These are phyloP conservation scores for Stomatorhinus walkeri DNA, from an alignment of 2,797 vertebrate genomes.

Conservation along the genomic window DNA sequence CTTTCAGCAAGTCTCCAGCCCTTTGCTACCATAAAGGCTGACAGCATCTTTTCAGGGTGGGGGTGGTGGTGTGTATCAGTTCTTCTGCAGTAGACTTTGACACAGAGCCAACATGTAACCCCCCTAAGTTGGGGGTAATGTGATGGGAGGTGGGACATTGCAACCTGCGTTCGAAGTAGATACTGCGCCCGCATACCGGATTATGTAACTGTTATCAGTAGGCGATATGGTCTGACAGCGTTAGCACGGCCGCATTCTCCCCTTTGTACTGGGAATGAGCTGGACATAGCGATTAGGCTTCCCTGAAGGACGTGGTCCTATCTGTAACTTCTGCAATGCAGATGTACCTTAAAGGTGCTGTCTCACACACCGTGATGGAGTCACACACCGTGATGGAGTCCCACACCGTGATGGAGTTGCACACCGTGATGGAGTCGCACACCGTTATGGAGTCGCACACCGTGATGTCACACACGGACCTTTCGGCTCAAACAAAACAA, in stretches of 20 bases:
- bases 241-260: not conserved
- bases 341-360: not conserved
- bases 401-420: not conserved
- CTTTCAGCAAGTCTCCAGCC: not conserved
- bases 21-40: not conserved
- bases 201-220: conserved; percentile 1
- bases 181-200: not conserved
- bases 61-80: not conserved
- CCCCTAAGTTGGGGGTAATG: not conserved
- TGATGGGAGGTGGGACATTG: not conserved
- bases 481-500: not conserved
- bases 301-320: not conserved
- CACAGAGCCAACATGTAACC: not conserved
- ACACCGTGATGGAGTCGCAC: not conserved
- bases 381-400: not conserved
- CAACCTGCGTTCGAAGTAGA: not conserved
- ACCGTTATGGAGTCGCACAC: too few species aligned
- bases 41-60: not conserved
- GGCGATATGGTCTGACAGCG: not conserved
- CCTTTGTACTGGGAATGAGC: not conserved
- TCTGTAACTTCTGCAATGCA: conserved; percentile 12
- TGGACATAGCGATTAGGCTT: not conserved
- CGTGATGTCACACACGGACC: not conserved
- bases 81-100: not conserved
- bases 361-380: not conserved